Evolutionary conservation across 2,888 invertebrate species (phyloP), one percentile per base, ranked within the genome.

Genomic region (Ommatoiulus sabulosus): DNA sequence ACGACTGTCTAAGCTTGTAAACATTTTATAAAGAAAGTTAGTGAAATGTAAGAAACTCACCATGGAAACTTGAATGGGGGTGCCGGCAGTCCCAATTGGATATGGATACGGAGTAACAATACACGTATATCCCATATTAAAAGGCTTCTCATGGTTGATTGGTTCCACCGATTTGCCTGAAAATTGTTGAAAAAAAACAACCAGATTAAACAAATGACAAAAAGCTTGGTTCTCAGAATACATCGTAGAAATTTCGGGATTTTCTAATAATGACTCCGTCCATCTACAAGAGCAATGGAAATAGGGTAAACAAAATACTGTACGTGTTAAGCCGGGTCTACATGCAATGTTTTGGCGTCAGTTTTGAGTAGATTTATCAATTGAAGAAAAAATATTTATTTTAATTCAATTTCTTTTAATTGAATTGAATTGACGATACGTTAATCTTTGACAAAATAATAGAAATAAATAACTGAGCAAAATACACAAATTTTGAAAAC

Each of bases 61-160:
- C 97, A 97, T 97, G 93, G 97, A 96, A 92, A 97, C 97, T 92
- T 97, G 97, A 92, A 97, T 94, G 92, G 95, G 95, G 93, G 96
- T 96, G 35, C 35, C 35, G 92, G 96, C 95, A 91, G 96, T 96
- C 92, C 97, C 97, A 93, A 97, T 97, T 93, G 97, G 95, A 94
- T 97, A 97, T 91, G 96, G 95, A 93, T 97, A 97, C 89, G 97
- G 97, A 90, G 97, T 96, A 93, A 97, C 96, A 93, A 97, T 95
- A 87, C 87, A 89, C 44, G 87, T 90, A 94, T 97, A 97, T 92
- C 97, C 97, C 96, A 97, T 97, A 94, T 97, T 97, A 95, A 97
- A 97, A 91, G 95, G 94, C 91, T 96, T 95, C 91, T 96, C 95
- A 92, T 96, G 96, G 90, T 96, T 95, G 92, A 95, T 95, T 90